A percentile compares a stretch with the other conserved stretches of the same genome.
phyloP scores from a whole-genome alignment of 2,888 invertebrate species.

The Philereme transversata region DNA sequence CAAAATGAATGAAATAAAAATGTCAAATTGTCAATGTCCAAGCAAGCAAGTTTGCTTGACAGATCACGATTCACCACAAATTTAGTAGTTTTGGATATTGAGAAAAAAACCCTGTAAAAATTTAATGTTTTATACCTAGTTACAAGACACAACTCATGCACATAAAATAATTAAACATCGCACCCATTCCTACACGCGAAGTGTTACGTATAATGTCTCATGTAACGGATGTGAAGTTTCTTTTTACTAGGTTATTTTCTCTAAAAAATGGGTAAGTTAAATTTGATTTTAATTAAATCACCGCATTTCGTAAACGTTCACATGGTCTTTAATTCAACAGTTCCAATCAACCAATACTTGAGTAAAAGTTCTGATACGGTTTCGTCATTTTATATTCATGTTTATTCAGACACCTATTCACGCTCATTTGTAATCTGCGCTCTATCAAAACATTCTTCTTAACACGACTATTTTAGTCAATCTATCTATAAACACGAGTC shows the following conservation, averaged over 20 bases:
- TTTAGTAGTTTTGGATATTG: slow-evolving; percentile 9
- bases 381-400: slow-evolving; percentile 6
- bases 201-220: slow-evolving; percentile 63
- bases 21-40: no score
- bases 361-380: neutral
- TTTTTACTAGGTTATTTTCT: slow-evolving; percentile 77
- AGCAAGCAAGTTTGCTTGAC: neutral
- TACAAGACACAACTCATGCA: slow-evolving; percentile 2
- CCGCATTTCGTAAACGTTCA: neutral
- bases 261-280: slow-evolving; percentile 74
- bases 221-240: slow-evolving; percentile 72
- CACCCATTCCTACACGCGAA: neutral
- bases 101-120: slow-evolving; percentile 26
- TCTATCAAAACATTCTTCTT: neutral
- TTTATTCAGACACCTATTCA: slow-evolving; percentile 16
- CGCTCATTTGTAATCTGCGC: neutral
- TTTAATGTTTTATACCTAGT: slow-evolving; percentile 3
- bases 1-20: no score
- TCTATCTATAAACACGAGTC: neutral
- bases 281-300: neutral
- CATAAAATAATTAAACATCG: slow-evolving; percentile 2
- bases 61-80: neutral
- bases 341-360: neutral
- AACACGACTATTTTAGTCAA: neutral
- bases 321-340: neutral